Conservation (phyloP, 2,888 invertebrate genomes). For the Kuschelorhynchus macadamiae region DNA sequence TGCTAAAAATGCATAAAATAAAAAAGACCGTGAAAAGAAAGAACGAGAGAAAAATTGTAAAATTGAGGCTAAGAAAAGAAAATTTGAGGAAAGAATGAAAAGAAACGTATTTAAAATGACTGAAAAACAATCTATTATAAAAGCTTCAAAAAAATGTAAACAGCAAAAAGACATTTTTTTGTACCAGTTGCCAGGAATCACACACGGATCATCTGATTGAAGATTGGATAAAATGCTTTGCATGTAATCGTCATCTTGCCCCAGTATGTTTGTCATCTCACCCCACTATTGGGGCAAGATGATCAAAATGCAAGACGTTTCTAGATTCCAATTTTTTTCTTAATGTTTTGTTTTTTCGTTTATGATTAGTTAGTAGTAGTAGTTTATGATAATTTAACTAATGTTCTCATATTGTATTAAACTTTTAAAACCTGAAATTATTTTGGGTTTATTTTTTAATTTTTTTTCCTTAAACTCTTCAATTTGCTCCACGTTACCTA, state of each 20-base stretch:
- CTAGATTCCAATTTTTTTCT: neutral
- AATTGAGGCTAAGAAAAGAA: too few relatives aligned
- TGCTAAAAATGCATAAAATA: neutral
- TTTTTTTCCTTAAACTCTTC: neutral
- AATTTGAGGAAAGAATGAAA: too few relatives aligned
- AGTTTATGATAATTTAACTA: neutral
- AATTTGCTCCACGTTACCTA: neutral
- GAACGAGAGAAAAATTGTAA: too few relatives aligned
- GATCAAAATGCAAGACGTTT: neutral
- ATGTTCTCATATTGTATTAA: neutral
- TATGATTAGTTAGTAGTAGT: too few relatives aligned
- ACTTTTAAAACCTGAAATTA: neutral
- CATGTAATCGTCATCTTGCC: neutral
- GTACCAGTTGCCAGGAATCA: neutral
- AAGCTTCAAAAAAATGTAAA: neutral
- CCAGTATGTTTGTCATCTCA: conserved; percentile 1
- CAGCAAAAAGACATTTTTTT: neutral
- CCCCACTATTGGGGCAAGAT: conserved; percentile 3
- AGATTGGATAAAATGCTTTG: neutral
- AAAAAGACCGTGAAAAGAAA: neutral
- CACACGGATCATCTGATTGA: neutral
- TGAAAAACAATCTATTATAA: too few relatives aligned
- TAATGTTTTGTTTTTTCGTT: neutral
- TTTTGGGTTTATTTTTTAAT: neutral
- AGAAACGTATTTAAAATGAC: too few relatives aligned